Percentiles rank a stretch among this genome's conserved stretches.
phyloP scores from a whole-genome alignment of 2,797 vertebrate species.

The Cyprinodon diabolis region DNA sequence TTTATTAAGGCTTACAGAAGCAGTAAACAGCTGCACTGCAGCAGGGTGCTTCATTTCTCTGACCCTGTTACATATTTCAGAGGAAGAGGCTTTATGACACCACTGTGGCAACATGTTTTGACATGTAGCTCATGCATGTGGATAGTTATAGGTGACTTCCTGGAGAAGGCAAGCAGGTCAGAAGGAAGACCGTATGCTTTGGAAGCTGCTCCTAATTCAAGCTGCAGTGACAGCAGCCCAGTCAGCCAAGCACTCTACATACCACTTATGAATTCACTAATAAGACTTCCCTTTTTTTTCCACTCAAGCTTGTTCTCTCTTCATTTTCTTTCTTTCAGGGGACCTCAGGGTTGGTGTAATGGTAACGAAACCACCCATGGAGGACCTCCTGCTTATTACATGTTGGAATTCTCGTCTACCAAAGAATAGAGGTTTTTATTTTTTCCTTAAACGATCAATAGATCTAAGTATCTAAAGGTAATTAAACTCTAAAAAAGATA shows the following conservation, averaged over 20 bases:
- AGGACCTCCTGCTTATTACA: conserved; percentile 52
- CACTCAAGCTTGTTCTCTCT: conserved; percentile 34
- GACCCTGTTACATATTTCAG: conserved; percentile 23
- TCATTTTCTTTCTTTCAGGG: conserved; percentile 26
- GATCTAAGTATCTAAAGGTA: not conserved
- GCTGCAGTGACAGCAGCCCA: conserved; percentile 44
- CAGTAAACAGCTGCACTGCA: conserved; percentile 44
- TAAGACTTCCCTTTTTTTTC: conserved; percentile 53
- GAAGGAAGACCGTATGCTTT: conserved; percentile 29
- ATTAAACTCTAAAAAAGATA: not conserved
- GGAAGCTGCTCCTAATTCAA: conserved; percentile 36
- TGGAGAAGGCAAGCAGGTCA: conserved; percentile 11
- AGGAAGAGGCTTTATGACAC: conserved; percentile 22
- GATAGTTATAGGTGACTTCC: not conserved
- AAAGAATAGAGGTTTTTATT: not conserved
- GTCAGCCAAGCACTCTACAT: conserved; percentile 44
- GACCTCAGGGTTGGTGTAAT: conserved; percentile 63
- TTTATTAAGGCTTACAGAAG: conserved; percentile 53
- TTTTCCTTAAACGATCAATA: not conserved
- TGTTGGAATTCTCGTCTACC: conserved; percentile 38
- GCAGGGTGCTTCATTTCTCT: conserved; percentile 36
- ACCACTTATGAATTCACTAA: conserved; percentile 62
- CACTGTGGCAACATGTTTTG: conserved; percentile 18
- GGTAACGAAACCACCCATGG: conserved; percentile 41
- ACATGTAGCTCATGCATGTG: conserved; percentile 8